These are phyloP conservation scores for Platypus cylindrus DNA, from an alignment of 2,888 invertebrate genomes.

Conservation along the genomic window DNA sequence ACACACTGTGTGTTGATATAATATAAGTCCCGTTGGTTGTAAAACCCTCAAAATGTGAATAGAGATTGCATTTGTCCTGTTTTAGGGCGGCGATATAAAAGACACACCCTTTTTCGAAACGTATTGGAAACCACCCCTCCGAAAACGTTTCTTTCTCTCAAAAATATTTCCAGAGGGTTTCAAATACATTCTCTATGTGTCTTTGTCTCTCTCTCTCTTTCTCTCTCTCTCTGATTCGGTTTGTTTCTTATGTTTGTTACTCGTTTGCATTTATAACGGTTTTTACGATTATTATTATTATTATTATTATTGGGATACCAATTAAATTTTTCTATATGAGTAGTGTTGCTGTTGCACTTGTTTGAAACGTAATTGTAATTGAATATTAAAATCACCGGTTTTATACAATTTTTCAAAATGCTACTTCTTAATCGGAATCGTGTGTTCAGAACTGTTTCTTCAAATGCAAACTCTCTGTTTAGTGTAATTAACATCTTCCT, in stretches of 20 bases:
- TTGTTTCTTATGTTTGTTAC: slow-evolving; percentile 16
- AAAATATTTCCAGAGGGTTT: too few relatives aligned
- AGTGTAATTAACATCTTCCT: too few relatives aligned
- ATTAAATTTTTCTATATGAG: too few relatives aligned
- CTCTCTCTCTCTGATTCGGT: slow-evolving; percentile 5
- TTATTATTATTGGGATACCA: slow-evolving; percentile 18
- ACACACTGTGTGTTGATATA: too few relatives aligned
- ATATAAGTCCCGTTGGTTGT: too few relatives aligned
- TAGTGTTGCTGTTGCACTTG: slow-evolving; percentile 20
- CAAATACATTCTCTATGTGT: slow-evolving; percentile 17
- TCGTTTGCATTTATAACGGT: slow-evolving; percentile 24
- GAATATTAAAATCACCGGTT: too few relatives aligned
- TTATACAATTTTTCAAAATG: too few relatives aligned
- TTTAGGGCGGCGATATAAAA: slow-evolving; percentile 31
- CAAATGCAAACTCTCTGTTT: too few relatives aligned
- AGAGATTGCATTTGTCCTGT: slow-evolving; percentile 22
- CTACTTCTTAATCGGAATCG: slow-evolving; percentile 9
- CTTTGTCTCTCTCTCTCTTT: slow-evolving; percentile 11
- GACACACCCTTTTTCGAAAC: slow-evolving; percentile 32
- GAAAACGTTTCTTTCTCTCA: slow-evolving; percentile 17
- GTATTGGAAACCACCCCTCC: slow-evolving; percentile 34
- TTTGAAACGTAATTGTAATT: slow-evolving; percentile 18
- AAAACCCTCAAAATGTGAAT: too few relatives aligned
- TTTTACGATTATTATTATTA: slow-evolving; percentile 17
- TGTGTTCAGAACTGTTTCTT: too few relatives aligned